These are phyloP conservation scores for Ciconia stormi DNA, from an alignment of 2,113 vertebrate genomes.

Conservation along the genomic window DNA sequence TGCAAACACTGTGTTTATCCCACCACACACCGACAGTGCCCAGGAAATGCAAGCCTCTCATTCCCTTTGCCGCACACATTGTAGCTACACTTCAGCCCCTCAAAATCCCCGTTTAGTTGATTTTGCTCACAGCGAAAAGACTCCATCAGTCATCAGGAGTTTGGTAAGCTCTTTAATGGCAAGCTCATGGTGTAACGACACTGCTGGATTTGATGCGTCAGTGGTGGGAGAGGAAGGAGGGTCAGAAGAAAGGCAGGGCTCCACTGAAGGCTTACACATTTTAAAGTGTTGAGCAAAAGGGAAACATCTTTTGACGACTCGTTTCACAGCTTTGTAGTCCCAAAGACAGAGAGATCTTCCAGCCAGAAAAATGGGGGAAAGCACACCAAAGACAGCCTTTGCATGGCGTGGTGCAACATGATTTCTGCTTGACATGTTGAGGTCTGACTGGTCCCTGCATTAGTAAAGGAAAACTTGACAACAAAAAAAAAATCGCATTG, in stretches of 20 bases:
- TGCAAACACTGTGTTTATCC: not conserved
- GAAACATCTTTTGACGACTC: conserved; percentile 21
- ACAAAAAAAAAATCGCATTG: not conserved
- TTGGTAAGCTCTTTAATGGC: conserved; percentile 73
- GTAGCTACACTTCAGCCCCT: not conserved
- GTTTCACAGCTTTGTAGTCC: conserved; percentile 49
- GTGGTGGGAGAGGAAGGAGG: not conserved
- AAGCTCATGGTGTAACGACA: conserved; percentile 47
- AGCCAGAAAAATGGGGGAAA: conserved; percentile 14
- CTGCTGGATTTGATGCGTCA: not conserved
- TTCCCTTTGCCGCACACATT: not conserved
- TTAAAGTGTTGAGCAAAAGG: conserved; percentile 33
- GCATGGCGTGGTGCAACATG: not conserved
- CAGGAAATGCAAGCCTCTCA: not conserved
- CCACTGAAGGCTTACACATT: not conserved
- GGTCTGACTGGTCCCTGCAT: not conserved
- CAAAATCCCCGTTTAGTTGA: not conserved
- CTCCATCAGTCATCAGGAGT: not conserved
- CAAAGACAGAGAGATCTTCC: conserved; percentile 41
- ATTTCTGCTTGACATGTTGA: not conserved
- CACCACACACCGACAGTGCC: not conserved
- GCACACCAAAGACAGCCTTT: not conserved
- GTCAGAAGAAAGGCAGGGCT: conserved; percentile 1
- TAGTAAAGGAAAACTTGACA: not conserved
- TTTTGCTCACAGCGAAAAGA: conserved; percentile 21